A percentile compares a stretch with the other conserved stretches of the same genome.
These are phyloP conservation scores for Solenodon paradoxus DNA, from an alignment of 2,113 vertebrate species.

Conservation along the genomic window DNA sequence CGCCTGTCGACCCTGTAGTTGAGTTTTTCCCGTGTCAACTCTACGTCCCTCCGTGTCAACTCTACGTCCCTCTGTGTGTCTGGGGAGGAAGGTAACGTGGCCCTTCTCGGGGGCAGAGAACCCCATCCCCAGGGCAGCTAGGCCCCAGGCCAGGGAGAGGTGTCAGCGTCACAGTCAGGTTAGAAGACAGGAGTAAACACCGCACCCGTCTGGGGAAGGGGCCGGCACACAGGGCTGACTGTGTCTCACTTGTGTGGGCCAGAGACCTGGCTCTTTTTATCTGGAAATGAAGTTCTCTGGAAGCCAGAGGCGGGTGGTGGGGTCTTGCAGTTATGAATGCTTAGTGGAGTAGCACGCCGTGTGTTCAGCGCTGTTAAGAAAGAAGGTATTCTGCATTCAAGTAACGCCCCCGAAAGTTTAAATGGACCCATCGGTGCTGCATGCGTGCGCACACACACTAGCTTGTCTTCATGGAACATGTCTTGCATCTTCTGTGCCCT, in stretches of 20 bases:
- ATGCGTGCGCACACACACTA: background rate
- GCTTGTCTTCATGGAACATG: background rate
- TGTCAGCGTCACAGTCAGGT: background rate
- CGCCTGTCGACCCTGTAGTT: background rate
- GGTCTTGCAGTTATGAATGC: background rate
- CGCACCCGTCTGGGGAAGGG: no score
- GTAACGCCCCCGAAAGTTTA: background rate
- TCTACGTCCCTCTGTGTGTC: fast-evolving
- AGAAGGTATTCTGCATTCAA: background rate
- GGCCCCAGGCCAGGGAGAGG: background rate
- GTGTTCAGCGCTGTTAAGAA: background rate
- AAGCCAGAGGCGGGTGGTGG: background rate
- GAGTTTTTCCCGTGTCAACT: fast-evolving
- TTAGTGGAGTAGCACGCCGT: background rate
- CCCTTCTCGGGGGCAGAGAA: background rate
- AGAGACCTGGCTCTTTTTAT: background rate
- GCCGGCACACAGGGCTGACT: background rate
- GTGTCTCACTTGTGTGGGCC: background rate
- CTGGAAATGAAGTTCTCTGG: background rate
- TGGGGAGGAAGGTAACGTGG: background rate
- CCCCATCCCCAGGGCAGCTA: background rate
- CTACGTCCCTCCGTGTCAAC: fast-evolving
- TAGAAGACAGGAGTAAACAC: background rate
- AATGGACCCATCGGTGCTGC: background rate
- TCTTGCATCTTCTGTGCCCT: background rate